Evolutionary conservation across 2,113 vertebrate genomes (phyloP), one percentile per base, ranked within the genome.

Genomic region (Oreochromis tanganicae): DNA sequence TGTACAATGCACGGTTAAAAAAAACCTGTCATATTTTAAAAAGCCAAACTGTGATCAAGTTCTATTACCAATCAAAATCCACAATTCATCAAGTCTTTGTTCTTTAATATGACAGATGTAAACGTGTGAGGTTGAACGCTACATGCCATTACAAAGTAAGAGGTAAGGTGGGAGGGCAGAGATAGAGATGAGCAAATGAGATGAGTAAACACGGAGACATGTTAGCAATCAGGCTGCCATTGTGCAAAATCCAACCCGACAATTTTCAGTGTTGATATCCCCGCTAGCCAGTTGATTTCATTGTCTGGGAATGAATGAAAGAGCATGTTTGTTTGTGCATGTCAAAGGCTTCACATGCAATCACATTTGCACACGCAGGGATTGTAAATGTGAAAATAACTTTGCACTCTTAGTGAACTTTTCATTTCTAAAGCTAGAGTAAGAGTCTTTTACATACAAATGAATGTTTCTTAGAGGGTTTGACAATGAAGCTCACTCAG

Each of bases 141-240:
- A 32, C 10, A 19, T 48, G 9, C 9, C 17, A 4, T 55, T 7
- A 43, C 36, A 88, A 59, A 55, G 14, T 24, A 21, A n/a, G 21
- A 24, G 75, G 32, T 1, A 12, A 24, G 13, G 29, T 66, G 50
- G 83, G 81, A 36, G 73, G 27, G 38, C 48, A 81, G 83, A 79
- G 41, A 50, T 17, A 79, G 27, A 55, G 34, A 81, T 68, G 71
- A 57, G 68, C 27, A 54, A 73, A 61, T 78, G 54, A 78, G 66
- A 52, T 36, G 54, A 87, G 59, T 63, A 87, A 89, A 86, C 38
- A 87, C 3, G 4, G 11, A 85, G 27, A 80, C n/a, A 36, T 81
- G 43, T 55, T 63, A 38, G 46, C 83, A 93, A 92, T 93, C 91
- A 93, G 80, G 41, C 41, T 78, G 80, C 88, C 50, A 88, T 93